Base-by-base conservation (phyloP, 2,113 vertebrate genomes). In the Ia io region DNA sequence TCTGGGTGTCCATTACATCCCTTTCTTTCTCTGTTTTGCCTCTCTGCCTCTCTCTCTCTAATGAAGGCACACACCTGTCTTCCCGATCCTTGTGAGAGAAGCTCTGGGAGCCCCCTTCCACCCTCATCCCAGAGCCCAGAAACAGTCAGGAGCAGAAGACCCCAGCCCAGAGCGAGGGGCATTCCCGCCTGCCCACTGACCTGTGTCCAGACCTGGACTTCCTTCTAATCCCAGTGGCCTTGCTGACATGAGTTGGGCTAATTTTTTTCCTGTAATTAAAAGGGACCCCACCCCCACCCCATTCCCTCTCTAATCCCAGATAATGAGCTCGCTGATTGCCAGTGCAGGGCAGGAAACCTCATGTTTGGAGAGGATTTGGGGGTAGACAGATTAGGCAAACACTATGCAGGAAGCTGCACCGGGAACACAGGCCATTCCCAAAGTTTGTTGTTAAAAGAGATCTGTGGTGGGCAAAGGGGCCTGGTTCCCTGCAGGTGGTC, bases 311-410 rank as follows among this genome's bases (percentile, higher is more conserved):
- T 98, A 98, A 98, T 98, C 98, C 97, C 98, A 97, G 98, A 98
- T 98, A 98, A 98, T 98, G 98, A 98, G 97, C 97, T 98, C 96
- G 97, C 98, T 98, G 97, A 98, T 98, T 98, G 97, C 97, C 97
- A 98, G 84, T 84, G 74, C 96, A 96, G 97, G 97, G 98, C 98
- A 97, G 98, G 97, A 97, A 95, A 96, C 96, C 95, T 78, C 11
- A 49, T 98, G 97, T 98, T 98, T 98, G 98, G 98, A 98, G 98
- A 98, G 97, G 95, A 95, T 97, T 97, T 98, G 78, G 97, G 97
- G 98, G 94, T 96, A 97, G 25, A 95, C 96, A 97, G 98, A 97
- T 97, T 97, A 95, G 98, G 96, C 98, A 98, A 98, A 98, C 30
- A 98, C 96, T 14, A 2, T 28, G 65, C 94, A 96, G 97, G 97